Evolutionary conservation across 2,888 invertebrate genomes (phyloP), one percentile per base, ranked within the genome.

Genomic region (Xylota segnis): DNA sequence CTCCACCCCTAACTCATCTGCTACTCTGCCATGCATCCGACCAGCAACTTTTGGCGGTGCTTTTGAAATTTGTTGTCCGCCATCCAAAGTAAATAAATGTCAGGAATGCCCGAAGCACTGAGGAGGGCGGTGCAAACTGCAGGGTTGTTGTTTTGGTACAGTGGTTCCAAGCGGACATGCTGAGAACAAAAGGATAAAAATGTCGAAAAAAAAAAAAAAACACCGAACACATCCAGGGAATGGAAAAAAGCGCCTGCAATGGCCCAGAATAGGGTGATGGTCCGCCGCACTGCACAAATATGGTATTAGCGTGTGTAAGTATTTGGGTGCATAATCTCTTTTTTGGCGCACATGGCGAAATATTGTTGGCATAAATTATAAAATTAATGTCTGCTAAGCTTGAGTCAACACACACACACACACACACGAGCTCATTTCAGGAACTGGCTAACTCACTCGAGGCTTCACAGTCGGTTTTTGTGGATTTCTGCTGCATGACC

Each of bases 361-460:
- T 86, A 86, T 86, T 86, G 86, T 86, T 82, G 82, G 86, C 82
- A 86, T 86, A 86, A 86, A 86, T 86, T 86, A 86, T 86, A 82
- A 86, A 86, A 86, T 86, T 86, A 86, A 86, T 86, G 86, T 81
- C 76, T 82, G 82, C 82, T 82, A 86, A 82, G 86, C 86, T 82
- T 77, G 86, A 86, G 76, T 86, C 82, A 86, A 86, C 82, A 82
- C 65, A 76, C 34, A 63, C 58, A 58, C 10, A 63, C 18, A 34
- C 50, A 56, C 29, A 63, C 18, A 34, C 50, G 47, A 18, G 65
- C 45, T 75, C 70, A 58, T 70, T 84, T 32, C 34, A 61, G 66
- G 34, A 76, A 58, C 71, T 72, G 76, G 66, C 81, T 86, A 86
- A 82, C 81, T 86, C 71, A 76, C 76, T 82, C 68, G 45, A 66